Percentiles rank a stretch among this genome's conserved stretches.
Evolutionary conservation across 2,888 invertebrate genomes (phyloP).

Genomic region (Prionchulus punctatus): DNA sequence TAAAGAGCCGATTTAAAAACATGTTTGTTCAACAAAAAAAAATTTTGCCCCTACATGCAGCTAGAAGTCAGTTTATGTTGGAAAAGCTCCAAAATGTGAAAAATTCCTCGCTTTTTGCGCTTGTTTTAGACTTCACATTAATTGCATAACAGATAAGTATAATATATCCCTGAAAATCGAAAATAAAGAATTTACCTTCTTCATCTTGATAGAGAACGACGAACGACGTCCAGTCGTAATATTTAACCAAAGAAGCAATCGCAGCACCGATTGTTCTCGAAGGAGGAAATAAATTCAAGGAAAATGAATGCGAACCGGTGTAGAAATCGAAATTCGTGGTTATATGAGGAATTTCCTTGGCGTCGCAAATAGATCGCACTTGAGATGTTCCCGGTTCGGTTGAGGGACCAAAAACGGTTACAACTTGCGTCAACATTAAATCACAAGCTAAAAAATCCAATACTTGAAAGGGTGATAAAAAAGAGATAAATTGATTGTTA

Average conservation of each 20-base stretch:
- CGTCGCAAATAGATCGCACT: slow-evolving; percentile 9
- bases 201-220: slow-evolving; percentile 10
- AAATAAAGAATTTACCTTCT: slow-evolving; percentile 8
- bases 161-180: too few species aligned
- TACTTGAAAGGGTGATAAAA: too few species aligned
- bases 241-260: slow-evolving; percentile 1
- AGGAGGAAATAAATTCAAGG: slow-evolving; percentile 11
- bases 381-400: neutral
- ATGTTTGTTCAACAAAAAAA: too few species aligned
- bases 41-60: too few species aligned
- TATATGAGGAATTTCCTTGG: slow-evolving; percentile 7
- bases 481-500: too few species aligned
- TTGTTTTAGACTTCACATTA: too few species aligned
- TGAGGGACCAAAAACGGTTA: slow-evolving; percentile 9
- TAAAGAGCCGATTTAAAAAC: too few species aligned
- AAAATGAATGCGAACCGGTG: neutral
- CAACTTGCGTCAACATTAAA: neutral
- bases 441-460: slow-evolving; percentile 11
- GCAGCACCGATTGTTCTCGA: slow-evolving; percentile 5
- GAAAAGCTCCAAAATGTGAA: too few species aligned
- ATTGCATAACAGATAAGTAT: too few species aligned
- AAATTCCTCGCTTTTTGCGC: too few species aligned
- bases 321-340: neutral
- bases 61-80: too few species aligned
- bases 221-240: slow-evolving; percentile 12